A percentile compares a stretch with the other conserved stretches of the same genome.
These are phyloP conservation scores for Xiphophorus hellerii DNA, from an alignment of 2,113 vertebrate genomes.

Conservation along the genomic window DNA sequence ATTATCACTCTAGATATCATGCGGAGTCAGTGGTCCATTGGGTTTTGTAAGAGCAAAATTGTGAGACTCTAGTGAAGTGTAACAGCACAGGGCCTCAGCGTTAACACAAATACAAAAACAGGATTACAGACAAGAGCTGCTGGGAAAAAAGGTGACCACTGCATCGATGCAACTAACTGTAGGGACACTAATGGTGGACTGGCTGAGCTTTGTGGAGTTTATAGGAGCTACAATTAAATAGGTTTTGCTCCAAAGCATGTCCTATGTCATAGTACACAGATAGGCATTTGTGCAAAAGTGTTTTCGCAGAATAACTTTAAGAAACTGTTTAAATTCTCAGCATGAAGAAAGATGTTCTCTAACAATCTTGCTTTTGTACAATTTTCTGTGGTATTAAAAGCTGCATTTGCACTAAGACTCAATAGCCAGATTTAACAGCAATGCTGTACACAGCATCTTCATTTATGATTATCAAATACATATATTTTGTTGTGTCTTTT, in stretches of 20 bases:
- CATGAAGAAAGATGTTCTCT: not conserved
- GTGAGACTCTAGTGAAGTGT: constrained; percentile 11
- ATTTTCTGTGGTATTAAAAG: not conserved
- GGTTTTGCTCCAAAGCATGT: not conserved
- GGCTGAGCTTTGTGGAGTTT: not conserved
- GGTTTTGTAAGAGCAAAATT: constrained; percentile 6
- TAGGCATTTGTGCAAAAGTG: too few species aligned
- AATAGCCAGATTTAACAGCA: not conserved
- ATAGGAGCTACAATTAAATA: not conserved
- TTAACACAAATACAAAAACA: constrained; percentile 4
- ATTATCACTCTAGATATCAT: not conserved
- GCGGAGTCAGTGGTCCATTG: constrained; percentile 3
- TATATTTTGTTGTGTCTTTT: too few species aligned
- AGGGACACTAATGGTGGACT: not conserved
- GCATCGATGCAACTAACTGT: constrained; percentile 4
- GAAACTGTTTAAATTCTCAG: not conserved
- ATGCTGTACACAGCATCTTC: too few species aligned
- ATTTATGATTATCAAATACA: too few species aligned
- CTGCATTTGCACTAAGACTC: not conserved
- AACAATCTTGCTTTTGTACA: not conserved
- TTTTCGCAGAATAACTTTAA: not conserved
- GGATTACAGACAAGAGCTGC: not conserved
- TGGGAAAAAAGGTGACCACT: constrained; percentile 4
- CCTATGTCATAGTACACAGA: too few species aligned
- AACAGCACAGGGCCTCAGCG: constrained; percentile 13